Conservation (phyloP, 2,113 vertebrate species). For the Silurus asotus region DNA sequence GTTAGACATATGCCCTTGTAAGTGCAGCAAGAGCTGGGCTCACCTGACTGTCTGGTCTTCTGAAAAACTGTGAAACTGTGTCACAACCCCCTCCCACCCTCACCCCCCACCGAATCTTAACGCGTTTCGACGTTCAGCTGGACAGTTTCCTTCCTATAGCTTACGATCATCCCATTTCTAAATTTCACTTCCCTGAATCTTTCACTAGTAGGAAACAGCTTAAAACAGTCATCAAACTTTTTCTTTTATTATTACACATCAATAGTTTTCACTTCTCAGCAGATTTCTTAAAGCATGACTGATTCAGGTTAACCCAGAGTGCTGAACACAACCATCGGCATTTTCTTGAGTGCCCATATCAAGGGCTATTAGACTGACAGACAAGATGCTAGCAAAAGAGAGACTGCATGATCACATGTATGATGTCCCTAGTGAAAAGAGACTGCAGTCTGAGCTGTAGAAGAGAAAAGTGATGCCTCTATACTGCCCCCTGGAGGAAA, state of each 20-base stretch:
- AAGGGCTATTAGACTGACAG: conserved; percentile 46
- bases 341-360: conserved; percentile 16
- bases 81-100: conserved; percentile 9
- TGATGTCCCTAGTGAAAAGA: conserved; percentile 50
- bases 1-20: conserved; percentile 39
- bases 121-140: background rate
- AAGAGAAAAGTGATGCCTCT: conserved; percentile 17
- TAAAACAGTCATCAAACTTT: background rate
- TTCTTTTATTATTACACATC: background rate
- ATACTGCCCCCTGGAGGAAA: conserved; percentile 46
- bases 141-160: background rate
- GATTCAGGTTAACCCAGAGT: background rate
- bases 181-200: background rate
- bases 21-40: conserved; percentile 32
- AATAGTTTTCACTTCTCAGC: conserved; percentile 14
- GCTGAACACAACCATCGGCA: conserved; percentile 1
- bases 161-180: background rate
- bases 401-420: conserved; percentile 46
- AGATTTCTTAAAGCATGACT: conserved; percentile 9
- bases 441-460: conserved; percentile 47
- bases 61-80: conserved; percentile 44
- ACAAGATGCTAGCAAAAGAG: conserved; percentile 32
- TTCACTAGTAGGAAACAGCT: background rate
- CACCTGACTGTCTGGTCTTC: conserved; percentile 36
- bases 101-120: background rate